These are phyloP conservation scores for Papilio gigon DNA, from an alignment of 2,888 invertebrate genomes.

Conservation along the genomic window DNA sequence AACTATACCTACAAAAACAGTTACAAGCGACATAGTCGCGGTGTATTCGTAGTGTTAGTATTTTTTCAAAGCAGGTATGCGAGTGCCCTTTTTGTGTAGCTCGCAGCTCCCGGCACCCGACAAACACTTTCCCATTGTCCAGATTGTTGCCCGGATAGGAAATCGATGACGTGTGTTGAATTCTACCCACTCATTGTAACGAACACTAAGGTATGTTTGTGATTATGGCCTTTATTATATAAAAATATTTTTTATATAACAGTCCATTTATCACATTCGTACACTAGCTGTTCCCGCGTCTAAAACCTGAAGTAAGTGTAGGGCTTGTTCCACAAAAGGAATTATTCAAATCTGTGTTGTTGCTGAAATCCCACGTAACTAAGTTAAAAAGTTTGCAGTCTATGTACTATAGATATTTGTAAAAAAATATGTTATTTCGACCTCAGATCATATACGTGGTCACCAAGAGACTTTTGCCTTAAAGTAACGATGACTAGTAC, in stretches of 20 bases:
- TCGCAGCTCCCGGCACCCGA: conserved; percentile 46
- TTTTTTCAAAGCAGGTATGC: conserved; percentile 59
- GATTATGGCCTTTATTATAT: conserved; percentile 12
- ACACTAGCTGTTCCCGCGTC: too few species aligned
- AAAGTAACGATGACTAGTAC: too few species aligned
- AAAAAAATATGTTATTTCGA: too few species aligned
- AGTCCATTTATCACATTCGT: too few species aligned
- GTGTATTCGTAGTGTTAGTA: conserved; percentile 53
- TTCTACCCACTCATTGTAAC: conserved; percentile 48
- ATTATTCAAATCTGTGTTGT: too few species aligned
- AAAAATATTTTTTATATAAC: neutral
- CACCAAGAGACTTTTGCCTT: too few species aligned
- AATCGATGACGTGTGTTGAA: conserved; percentile 64
- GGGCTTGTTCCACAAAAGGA: too few species aligned
- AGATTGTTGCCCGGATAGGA: conserved; percentile 61
- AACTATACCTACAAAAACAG: conserved; percentile 48
- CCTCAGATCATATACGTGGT: too few species aligned
- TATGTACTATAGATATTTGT: too few species aligned
- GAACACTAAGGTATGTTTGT: conserved; percentile 27
- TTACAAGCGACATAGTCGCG: conserved; percentile 42
- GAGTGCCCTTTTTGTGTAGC: conserved; percentile 58
- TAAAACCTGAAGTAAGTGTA: too few species aligned
- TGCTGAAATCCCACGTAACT: too few species aligned
- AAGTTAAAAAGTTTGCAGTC: too few species aligned
- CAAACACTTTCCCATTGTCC: conserved; percentile 63